Conservation (phyloP, 2,113 vertebrate species). For the Globicephala melas region DNA sequence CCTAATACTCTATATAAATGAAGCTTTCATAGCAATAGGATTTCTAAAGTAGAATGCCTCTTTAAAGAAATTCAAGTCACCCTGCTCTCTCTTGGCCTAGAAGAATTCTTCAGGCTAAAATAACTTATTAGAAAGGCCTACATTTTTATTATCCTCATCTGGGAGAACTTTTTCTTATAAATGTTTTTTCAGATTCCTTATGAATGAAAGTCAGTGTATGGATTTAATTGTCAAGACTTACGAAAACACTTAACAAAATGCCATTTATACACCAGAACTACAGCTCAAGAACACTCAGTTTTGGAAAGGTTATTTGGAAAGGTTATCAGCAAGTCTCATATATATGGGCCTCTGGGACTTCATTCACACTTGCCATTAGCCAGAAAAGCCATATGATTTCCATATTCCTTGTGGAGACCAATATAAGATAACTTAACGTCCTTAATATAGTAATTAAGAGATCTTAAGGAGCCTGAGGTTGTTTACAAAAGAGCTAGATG, state of each 20-base stretch:
- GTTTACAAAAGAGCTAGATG: background rate
- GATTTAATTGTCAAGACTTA: background rate
- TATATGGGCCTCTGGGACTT: background rate
- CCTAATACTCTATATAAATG: background rate
- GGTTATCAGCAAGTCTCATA: background rate
- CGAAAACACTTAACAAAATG: conserved; percentile 19
- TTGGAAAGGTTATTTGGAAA: background rate
- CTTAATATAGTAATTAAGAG: background rate
- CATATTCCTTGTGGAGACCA: background rate
- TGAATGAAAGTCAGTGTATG: conserved; percentile 2
- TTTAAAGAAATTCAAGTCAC: conserved; percentile 37
- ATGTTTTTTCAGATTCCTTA: conserved; percentile 24
- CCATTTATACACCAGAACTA: background rate
- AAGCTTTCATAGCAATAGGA: background rate
- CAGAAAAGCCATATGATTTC: background rate
- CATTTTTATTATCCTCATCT: conserved; percentile 5
- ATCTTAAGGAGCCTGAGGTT: background rate
- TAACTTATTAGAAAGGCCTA: background rate
- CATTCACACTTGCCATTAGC: background rate
- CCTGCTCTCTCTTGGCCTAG: background rate
- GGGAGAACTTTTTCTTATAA: background rate
- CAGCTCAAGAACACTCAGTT: background rate
- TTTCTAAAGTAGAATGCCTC: background rate
- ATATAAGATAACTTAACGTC: background rate
- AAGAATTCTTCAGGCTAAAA: background rate